These are phyloP conservation scores for Epinephelus fuscoguttatus DNA, from an alignment of 2,113 vertebrate genomes.

Conservation along the genomic window DNA sequence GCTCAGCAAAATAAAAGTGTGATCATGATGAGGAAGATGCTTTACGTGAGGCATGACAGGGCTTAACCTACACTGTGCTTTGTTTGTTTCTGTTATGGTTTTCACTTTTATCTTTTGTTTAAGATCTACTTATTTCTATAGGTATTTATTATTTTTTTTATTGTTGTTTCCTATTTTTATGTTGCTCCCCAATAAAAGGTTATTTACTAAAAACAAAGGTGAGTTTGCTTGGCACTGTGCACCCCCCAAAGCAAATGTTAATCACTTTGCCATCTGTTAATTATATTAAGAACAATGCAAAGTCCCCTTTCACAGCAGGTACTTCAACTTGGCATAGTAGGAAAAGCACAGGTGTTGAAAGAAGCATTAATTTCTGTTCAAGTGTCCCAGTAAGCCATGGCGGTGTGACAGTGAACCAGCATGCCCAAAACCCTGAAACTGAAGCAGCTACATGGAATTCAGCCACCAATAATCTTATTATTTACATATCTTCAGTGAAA, in stretches of 20 bases:
- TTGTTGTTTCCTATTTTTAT: conserved; percentile 49
- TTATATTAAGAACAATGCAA: not conserved
- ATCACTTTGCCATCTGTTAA: not conserved
- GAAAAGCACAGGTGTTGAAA: too few relatives aligned
- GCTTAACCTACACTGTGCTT: not conserved
- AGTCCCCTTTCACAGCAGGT: not conserved
- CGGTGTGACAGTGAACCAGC: not conserved
- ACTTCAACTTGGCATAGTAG: not conserved
- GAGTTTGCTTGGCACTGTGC: not conserved
- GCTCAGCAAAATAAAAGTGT: conserved; percentile 15
- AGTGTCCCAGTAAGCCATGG: not conserved
- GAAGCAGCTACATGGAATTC: too few relatives aligned
- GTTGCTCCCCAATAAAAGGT: conserved; percentile 68
- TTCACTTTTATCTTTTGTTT: conserved; percentile 35
- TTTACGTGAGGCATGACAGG: not conserved
- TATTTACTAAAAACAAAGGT: conserved; percentile 35
- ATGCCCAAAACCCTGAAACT: not conserved
- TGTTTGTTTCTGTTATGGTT: not conserved
- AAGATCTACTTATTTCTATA: conserved; percentile 40
- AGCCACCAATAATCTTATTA: too few relatives aligned
- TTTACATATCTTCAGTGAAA: too few relatives aligned
- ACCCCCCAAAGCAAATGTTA: not conserved
- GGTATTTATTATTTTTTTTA: conserved; percentile 57
- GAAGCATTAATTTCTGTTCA: not conserved
- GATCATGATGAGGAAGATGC: not conserved